Evolutionary conservation across 2,797 vertebrate species (phyloP).

Genomic region (Xiphorhynchus erythropygius): DNA sequence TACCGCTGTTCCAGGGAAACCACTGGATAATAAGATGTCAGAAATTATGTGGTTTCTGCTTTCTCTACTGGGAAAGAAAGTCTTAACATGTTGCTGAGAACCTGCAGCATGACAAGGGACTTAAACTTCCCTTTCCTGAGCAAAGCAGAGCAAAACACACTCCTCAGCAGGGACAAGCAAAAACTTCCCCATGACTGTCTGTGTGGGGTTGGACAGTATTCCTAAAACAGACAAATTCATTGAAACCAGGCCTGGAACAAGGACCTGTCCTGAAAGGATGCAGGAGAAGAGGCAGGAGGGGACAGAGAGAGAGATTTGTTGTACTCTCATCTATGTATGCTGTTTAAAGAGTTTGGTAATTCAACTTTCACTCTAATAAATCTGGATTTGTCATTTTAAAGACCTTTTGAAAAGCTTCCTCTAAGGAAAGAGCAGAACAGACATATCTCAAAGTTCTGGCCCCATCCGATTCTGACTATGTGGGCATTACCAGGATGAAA

Average conservation of each 20-base stretch:
- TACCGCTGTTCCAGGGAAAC: neutral
- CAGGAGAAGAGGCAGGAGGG: neutral
- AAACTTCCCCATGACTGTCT: neutral
- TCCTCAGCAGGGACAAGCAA: neutral
- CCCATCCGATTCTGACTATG: neutral
- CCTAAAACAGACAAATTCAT: neutral
- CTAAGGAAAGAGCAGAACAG: neutral
- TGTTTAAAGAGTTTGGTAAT: neutral
- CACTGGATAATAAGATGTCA: neutral
- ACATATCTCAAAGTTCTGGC: neutral
- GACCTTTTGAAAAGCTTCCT: neutral
- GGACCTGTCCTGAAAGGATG: neutral
- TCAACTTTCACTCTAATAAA: neutral
- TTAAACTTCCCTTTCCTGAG: neutral
- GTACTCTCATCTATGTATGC: neutral
- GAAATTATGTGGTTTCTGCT: neutral
- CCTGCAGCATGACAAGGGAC: neutral
- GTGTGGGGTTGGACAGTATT: neutral
- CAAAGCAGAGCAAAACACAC: neutral
- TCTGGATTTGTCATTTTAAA: neutral
- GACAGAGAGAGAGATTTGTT: neutral
- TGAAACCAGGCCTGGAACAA: neutral
- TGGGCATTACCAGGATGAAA: neutral
- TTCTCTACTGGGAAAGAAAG: neutral
- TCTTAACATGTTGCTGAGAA: fast-evolving